Evolutionary conservation across 2,888 invertebrate genomes (phyloP).

Genomic region (Cataglyphis albicans): DNA sequence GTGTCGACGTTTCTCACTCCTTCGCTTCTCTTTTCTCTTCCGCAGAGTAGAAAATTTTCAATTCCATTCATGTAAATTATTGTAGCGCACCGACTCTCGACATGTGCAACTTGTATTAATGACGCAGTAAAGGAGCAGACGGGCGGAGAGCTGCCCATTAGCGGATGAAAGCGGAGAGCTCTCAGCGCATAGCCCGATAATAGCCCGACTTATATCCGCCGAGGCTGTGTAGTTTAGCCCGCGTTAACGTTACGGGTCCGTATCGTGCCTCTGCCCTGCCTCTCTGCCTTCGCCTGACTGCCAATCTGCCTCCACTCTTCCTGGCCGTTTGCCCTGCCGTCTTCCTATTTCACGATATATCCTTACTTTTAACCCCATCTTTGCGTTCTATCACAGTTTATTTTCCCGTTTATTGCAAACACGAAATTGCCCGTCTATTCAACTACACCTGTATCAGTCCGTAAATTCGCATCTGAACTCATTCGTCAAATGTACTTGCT

Average conservation of each 20-base stretch:
- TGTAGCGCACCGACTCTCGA: constrained; percentile 86
- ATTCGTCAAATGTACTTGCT: not conserved
- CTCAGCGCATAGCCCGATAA: constrained; percentile 85
- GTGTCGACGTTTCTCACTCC: constrained; percentile 65
- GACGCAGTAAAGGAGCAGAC: constrained; percentile 86
- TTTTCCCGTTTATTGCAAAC: constrained; percentile 2
- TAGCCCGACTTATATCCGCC: constrained; percentile 85
- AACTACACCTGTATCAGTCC: not conserved
- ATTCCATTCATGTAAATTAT: constrained; percentile 86
- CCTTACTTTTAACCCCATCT: constrained; percentile 45
- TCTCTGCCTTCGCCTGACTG: constrained; percentile 64
- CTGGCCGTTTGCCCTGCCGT: constrained; percentile 82
- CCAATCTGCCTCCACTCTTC: constrained; percentile 66
- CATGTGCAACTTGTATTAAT: constrained; percentile 86
- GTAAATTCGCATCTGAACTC: not conserved
- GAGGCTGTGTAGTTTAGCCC: constrained; percentile 84
- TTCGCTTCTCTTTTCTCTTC: constrained; percentile 83
- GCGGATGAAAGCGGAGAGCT: constrained; percentile 86
- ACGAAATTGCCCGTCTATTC: not conserved
- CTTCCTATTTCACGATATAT: constrained; percentile 69
- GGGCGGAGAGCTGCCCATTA: constrained; percentile 86
- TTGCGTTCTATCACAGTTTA: constrained; percentile 4
- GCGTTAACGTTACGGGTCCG: constrained; percentile 83
- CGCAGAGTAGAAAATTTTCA: constrained; percentile 85
- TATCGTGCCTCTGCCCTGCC: constrained; percentile 73